Conservation (phyloP, 2,113 vertebrate genomes). For the Pollimyrus isidori region DNA sequence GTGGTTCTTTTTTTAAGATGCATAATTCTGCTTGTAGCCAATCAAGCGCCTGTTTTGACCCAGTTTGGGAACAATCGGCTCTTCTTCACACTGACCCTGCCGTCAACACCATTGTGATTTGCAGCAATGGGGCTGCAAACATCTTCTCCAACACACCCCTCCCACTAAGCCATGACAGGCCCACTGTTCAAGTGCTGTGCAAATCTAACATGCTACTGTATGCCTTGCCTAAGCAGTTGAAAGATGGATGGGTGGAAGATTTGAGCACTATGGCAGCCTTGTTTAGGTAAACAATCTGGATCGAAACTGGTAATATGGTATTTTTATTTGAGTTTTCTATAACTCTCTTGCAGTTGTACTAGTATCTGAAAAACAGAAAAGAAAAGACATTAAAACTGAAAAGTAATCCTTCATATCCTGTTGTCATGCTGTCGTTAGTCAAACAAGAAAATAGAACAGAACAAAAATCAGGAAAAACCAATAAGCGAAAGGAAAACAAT, state of each 20-base stretch:
- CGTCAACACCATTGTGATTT: neutral
- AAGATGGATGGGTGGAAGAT: neutral
- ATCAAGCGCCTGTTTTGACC: constrained; percentile 29
- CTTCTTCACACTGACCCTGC: neutral
- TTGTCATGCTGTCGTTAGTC: neutral
- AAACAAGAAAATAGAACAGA: neutral
- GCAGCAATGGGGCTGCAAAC: neutral
- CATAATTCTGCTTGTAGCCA: neutral
- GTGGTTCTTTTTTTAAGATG: neutral
- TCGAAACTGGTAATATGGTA: neutral
- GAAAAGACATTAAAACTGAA: neutral
- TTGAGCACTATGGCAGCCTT: neutral
- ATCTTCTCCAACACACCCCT: neutral
- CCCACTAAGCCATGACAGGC: neutral
- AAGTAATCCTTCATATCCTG: neutral
- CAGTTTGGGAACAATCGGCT: constrained; percentile 21
- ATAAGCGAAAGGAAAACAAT: neutral
- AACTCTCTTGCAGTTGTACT: neutral
- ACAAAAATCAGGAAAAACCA: neutral
- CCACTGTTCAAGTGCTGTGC: neutral
- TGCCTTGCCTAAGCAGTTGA: neutral
- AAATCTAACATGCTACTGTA: neutral
- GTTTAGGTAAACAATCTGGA: neutral
- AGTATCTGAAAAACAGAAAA: neutral
- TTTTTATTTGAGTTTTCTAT: neutral